Evolutionary conservation across 2,797 vertebrate genomes (phyloP).

Genomic region (Gastrophryne carolinensis): DNA sequence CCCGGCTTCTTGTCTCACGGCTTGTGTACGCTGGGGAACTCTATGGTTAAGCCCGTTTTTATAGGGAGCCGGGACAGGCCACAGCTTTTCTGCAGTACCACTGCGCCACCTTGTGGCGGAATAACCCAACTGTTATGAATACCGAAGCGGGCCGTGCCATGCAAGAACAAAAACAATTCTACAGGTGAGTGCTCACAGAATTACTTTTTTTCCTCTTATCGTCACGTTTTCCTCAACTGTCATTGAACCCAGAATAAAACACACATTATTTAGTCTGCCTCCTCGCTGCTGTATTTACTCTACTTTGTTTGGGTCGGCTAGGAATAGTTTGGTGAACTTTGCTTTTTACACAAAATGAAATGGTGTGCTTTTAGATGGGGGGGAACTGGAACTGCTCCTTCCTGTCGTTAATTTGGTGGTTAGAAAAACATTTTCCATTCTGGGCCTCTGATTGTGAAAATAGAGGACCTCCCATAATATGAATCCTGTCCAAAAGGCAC

Average conservation of each 20-base stretch:
- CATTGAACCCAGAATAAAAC: not conserved
- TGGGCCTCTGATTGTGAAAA: constrained; percentile 26
- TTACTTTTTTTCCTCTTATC: constrained; percentile 2
- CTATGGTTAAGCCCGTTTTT: too few species aligned
- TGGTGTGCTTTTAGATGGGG: not conserved
- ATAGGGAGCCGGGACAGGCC: too few species aligned
- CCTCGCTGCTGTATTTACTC: too few species aligned
- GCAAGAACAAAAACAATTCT: too few species aligned
- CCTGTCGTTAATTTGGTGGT: constrained; percentile 27
- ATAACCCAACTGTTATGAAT: too few species aligned
- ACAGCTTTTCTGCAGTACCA: too few species aligned
- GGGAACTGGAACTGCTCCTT: constrained; percentile 30
- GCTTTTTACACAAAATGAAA: constrained; percentile 6
- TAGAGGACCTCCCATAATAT: constrained; percentile 37
- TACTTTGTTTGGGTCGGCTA: not conserved
- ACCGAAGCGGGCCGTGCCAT: too few species aligned
- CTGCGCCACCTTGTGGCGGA: too few species aligned
- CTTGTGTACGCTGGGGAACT: too few species aligned
- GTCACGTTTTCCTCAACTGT: not conserved
- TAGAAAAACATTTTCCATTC: constrained; percentile 42
- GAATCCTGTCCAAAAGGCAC: not conserved
- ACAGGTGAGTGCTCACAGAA: too few species aligned
- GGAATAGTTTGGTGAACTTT: not conserved
- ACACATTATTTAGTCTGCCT: not conserved
- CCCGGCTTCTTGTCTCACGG: too few species aligned